phyloP scores from a whole-genome alignment of 2,797 vertebrate species.

The Hybognathus amarus region DNA sequence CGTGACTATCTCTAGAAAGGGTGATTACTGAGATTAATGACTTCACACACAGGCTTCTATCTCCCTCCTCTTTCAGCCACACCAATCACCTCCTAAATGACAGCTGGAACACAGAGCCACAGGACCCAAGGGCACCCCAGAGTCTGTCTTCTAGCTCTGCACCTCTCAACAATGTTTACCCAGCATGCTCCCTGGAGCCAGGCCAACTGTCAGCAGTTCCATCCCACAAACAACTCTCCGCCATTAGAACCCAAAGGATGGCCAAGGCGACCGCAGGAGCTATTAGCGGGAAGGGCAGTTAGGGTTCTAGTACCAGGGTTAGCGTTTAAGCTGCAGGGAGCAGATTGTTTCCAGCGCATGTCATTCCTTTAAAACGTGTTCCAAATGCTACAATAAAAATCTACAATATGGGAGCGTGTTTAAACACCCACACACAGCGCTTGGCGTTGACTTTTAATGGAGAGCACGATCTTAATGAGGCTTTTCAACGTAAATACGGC shows the following conservation, averaged over 20 bases:
- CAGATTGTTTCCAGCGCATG: slow-evolving; percentile 50
- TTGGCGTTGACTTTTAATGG: slow-evolving; percentile 42
- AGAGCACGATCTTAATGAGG: slow-evolving; percentile 53
- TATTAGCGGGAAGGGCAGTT: slow-evolving; percentile 40
- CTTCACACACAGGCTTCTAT: slow-evolving; percentile 3
- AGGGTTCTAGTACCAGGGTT: slow-evolving; percentile 38
- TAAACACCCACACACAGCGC: slow-evolving; percentile 46
- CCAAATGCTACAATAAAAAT: slow-evolving; percentile 39
- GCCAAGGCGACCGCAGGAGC: slow-evolving; percentile 34
- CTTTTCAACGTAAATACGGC: slow-evolving; percentile 53
- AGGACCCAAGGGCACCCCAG: slow-evolving; percentile 56
- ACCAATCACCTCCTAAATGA: slow-evolving; percentile 23
- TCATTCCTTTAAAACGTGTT: slow-evolving; percentile 35
- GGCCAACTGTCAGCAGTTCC: slow-evolving; percentile 61
- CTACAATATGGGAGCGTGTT: slow-evolving; percentile 35
- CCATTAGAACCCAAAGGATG: slow-evolving; percentile 40
- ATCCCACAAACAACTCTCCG: slow-evolving; percentile 41
- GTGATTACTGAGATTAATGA: slow-evolving; percentile 30
- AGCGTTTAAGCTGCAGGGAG: slow-evolving; percentile 42
- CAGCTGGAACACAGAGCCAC: slow-evolving; percentile 23
- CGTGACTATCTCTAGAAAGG: slow-evolving; percentile 14
- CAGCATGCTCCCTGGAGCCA: slow-evolving; percentile 55
- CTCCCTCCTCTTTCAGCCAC: slow-evolving; percentile 17
- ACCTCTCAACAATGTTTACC: slow-evolving; percentile 55
- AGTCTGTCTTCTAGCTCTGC: slow-evolving; percentile 62